These are phyloP conservation scores for Misgurnus anguillicaudatus DNA, from an alignment of 2,113 vertebrate genomes.

Conservation along the genomic window DNA sequence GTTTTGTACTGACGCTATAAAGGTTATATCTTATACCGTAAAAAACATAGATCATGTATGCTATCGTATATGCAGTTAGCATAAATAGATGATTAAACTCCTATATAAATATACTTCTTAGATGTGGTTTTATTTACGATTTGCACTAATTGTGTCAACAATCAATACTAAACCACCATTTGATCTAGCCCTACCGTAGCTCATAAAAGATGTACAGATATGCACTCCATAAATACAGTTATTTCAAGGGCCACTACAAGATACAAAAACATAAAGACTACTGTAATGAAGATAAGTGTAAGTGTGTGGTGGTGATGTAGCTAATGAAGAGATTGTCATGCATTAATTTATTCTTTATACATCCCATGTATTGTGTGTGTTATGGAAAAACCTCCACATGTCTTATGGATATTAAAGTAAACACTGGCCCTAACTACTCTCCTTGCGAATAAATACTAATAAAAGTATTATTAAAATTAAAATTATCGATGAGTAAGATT, in stretches of 20 bases:
- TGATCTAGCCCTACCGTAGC: slow-evolving; percentile 41
- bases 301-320: slow-evolving; percentile 60
- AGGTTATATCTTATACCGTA: slow-evolving; percentile 62
- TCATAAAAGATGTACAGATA: slow-evolving; percentile 15
- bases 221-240: slow-evolving; percentile 22
- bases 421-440: slow-evolving; percentile 28
- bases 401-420: slow-evolving; percentile 23
- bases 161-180: slow-evolving; percentile 34
- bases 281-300: slow-evolving; percentile 52
- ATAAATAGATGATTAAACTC: slow-evolving; percentile 66
- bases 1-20: slow-evolving; percentile 65
- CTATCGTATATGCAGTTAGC: slow-evolving; percentile 64
- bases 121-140: slow-evolving; percentile 59
- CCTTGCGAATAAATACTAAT: too few species aligned
- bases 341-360: slow-evolving; percentile 68
- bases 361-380: slow-evolving; percentile 54
- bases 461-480: background rate
- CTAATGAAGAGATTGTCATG: slow-evolving; percentile 72
- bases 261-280: slow-evolving; percentile 51
- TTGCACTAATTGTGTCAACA: slow-evolving; percentile 58
- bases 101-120: slow-evolving; percentile 71
- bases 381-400: slow-evolving; percentile 42
- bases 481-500: background rate
- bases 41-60: slow-evolving; percentile 68
- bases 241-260: slow-evolving; percentile 29